Base-by-base conservation (phyloP, 2,888 invertebrate genomes). In the Eupithecia inturbata region DNA sequence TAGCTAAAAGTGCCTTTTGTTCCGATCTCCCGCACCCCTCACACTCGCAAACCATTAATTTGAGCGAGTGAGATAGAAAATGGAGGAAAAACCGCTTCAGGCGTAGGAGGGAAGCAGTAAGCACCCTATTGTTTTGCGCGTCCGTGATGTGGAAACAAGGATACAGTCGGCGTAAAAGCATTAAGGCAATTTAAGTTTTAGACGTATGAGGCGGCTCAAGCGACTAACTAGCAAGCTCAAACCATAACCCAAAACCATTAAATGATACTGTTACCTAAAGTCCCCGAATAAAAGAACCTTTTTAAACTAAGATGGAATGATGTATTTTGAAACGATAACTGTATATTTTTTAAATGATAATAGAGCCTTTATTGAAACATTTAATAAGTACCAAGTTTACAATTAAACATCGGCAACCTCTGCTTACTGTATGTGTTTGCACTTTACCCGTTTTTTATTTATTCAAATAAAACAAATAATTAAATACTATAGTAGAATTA, bases 81-180 rank as follows among this genome's bases (percentile, higher is more conserved):
- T 81, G 78, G 81, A 87, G 88, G 89, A 88, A 90, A 91, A 90
- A 88, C 86, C 87, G 90, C 92, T 92, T 90, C 89, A 91, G 91
- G 92, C 92, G 85, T 85, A 84, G 85, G 87, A 91, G 91, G 92
- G 92, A 92, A 91, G 88, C 89, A 86, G 87, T 90, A 88, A 92
- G 91, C 91, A 89, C 92, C 93, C 94, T 88, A 92, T 93, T 94
- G 93, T 94, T 94, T 93, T 91, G 90, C 87, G 88, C 89, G 87
- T 91, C 66, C 84, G 82, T 86, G 87, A 87, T 90, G 91, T 89
- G 91, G 87, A 88, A 91, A 89, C 85, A 84, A 83, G 85, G 85
- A 75, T 79, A 77, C 80, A 79, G 78, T 76, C 67, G 67, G 74
- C 74, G 66, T 72, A 76, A 72, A 69, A 63, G 72, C 63, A 33